A percentile compares a stretch with the other conserved stretches of the same genome.
Conservation (phyloP, 2,888 invertebrate species). For the Alloplasta piceator region DNA sequence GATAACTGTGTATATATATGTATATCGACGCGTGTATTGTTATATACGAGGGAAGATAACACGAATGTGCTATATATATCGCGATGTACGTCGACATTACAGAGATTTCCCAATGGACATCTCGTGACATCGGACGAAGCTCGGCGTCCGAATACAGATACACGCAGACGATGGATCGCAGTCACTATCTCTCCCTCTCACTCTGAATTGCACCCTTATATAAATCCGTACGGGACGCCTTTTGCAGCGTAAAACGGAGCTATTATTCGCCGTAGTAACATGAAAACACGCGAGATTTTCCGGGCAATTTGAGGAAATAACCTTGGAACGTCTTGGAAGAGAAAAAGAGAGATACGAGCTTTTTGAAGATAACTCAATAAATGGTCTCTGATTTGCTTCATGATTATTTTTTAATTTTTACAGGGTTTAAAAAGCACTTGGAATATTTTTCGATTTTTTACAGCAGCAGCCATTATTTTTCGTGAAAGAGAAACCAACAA, state of each 20-base stretch:
- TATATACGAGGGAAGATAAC: constrained; percentile 24
- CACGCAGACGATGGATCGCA: constrained; percentile 39
- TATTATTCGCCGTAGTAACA: constrained; percentile 1
- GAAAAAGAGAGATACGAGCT: too few relatives aligned
- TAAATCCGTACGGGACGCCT: not conserved
- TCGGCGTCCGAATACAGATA: constrained; percentile 55
- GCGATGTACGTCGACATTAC: constrained; percentile 50
- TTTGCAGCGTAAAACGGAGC: not conserved
- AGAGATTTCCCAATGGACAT: constrained; percentile 63
- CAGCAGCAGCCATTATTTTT: too few relatives aligned
- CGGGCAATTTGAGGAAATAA: not conserved
- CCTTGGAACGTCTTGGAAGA: too few relatives aligned
- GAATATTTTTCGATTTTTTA: too few relatives aligned
- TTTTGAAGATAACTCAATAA: too few relatives aligned
- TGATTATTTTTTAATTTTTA: too few relatives aligned
- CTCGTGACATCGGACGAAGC: constrained; percentile 51
- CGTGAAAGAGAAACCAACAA: too few relatives aligned
- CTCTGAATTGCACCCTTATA: not conserved
- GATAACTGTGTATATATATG: constrained; percentile 4
- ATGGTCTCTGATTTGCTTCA: too few relatives aligned
- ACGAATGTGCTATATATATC: constrained; percentile 13
- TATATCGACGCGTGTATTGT: not conserved
- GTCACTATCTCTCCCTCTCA: not conserved
- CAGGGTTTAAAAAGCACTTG: too few relatives aligned
- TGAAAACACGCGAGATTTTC: constrained; percentile 13